Conservation (phyloP, 2,113 vertebrate genomes). For the Aramus guarauna region DNA sequence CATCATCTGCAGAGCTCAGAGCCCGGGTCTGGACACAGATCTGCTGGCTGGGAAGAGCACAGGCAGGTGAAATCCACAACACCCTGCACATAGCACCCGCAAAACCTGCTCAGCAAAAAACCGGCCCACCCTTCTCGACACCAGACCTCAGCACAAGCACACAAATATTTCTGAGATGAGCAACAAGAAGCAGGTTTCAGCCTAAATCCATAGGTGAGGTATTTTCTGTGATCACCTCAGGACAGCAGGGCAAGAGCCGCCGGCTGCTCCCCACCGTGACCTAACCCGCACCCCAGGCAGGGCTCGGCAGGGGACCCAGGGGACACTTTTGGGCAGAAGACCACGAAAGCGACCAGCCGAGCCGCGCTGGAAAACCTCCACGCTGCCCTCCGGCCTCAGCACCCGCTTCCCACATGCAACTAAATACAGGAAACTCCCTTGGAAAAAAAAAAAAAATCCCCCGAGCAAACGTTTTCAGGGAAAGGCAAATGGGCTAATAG, state of each 20-base stretch:
- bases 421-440: not conserved
- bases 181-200: not conserved
- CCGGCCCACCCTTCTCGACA: not conserved
- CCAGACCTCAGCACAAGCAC: not conserved
- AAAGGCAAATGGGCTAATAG: not conserved
- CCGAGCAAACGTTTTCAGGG: accelerated
- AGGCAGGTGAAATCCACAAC: not conserved
- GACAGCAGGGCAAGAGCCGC: not conserved
- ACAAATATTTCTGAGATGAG: not conserved
- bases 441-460: slow-evolving; percentile 28
- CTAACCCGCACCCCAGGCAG: not conserved
- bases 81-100: accelerated
- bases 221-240: accelerated
- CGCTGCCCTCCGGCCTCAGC: accelerated
- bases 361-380: not conserved
- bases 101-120: not conserved
- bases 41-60: not conserved
- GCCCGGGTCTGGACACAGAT: no score
- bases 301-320: accelerated
- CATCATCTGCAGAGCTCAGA: not conserved
- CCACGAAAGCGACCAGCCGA: accelerated
- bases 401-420: not conserved
- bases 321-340: not conserved
- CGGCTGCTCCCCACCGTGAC: not conserved
- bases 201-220: accelerated